Conservation (phyloP, 2,888 invertebrate genomes). For the Linnaemya tessellans region DNA sequence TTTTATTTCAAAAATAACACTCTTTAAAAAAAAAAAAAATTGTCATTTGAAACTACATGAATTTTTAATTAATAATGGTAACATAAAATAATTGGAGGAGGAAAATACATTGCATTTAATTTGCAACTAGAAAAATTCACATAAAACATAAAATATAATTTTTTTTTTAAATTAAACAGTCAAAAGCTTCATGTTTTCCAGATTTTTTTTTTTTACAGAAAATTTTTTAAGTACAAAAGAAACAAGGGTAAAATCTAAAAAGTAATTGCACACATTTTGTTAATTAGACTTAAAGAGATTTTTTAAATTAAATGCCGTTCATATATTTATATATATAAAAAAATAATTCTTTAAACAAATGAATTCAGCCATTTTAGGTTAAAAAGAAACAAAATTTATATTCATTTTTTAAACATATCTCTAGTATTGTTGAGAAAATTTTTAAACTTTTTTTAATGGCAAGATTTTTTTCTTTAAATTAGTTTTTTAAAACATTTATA, state of each 20-base stretch:
- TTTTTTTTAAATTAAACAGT: too few relatives aligned
- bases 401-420: slow-evolving; percentile 29
- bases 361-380: slow-evolving; percentile 47
- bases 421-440: slow-evolving; percentile 8
- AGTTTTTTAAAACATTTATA: slow-evolving; percentile 37
- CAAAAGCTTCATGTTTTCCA: too few relatives aligned
- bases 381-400: slow-evolving; percentile 57
- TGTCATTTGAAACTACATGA: too few relatives aligned
- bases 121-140: too few relatives aligned
- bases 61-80: too few relatives aligned
- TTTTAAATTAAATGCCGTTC: slow-evolving; percentile 51
- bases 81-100: too few relatives aligned
- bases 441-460: slow-evolving; percentile 62
- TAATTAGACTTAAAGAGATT: slow-evolving; percentile 9
- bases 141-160: too few relatives aligned
- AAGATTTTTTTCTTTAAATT: slow-evolving; percentile 70
- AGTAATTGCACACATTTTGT: slow-evolving; percentile 45
- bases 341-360: slow-evolving; percentile 11
- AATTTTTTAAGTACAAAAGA: slow-evolving; percentile 41
- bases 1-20: too few relatives aligned
- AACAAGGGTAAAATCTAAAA: slow-evolving; percentile 13
- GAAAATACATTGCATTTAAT: too few relatives aligned
- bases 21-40: too few relatives aligned
- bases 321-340: not conserved
- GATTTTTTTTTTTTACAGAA: too few relatives aligned